phyloP scores from a whole-genome alignment of 1,140 invertebrate genomes.

The Pachyrhynchus sulphureomaculatus region DNA sequence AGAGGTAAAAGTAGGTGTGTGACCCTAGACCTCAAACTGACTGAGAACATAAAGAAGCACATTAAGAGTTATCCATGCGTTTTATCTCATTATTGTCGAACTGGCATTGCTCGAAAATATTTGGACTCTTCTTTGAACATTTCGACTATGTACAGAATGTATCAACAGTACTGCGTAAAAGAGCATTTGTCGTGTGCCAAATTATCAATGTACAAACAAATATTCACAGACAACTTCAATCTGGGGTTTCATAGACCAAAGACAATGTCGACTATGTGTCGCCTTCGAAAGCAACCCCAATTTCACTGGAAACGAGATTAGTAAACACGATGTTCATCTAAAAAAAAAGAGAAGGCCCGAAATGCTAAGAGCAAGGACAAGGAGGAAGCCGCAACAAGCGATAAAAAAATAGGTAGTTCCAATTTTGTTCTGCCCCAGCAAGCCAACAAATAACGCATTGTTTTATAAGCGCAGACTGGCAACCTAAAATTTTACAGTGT shows the following conservation, averaged over 20 bases:
- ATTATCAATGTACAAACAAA: no score
- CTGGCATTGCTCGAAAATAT: slow-evolving; percentile 14
- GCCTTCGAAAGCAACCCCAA: slow-evolving; percentile 5
- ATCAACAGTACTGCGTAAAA: no score
- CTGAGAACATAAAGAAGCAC: not conserved
- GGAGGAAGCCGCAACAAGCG: not conserved
- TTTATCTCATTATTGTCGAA: slow-evolving; percentile 12
- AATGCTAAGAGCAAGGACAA: slow-evolving; percentile 4
- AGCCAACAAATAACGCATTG: slow-evolving; percentile 24
- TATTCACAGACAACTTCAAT: slow-evolving; percentile 14
- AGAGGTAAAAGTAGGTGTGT: not conserved
- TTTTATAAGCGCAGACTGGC: slow-evolving; percentile 24
- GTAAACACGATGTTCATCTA: not conserved
- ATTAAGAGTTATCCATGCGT: slow-evolving; percentile 3
- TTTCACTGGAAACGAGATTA: not conserved
- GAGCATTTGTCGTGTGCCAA: slow-evolving; percentile 4
- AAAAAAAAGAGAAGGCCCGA: slow-evolving; percentile 1
- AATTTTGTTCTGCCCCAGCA: slow-evolving; percentile 13
- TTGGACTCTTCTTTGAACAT: slow-evolving; percentile 16
- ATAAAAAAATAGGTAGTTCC: not conserved
- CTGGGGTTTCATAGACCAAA: no score
- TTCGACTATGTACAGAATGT: slow-evolving; percentile 19
- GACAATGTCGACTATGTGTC: slow-evolving; percentile 9
- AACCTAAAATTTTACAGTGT: slow-evolving; percentile 26
- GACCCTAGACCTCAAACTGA: not conserved